Evolutionary conservation across 2,113 vertebrate species (phyloP), one percentile per base, ranked within the genome.

Genomic region (Pyxicephalus adspersus): DNA sequence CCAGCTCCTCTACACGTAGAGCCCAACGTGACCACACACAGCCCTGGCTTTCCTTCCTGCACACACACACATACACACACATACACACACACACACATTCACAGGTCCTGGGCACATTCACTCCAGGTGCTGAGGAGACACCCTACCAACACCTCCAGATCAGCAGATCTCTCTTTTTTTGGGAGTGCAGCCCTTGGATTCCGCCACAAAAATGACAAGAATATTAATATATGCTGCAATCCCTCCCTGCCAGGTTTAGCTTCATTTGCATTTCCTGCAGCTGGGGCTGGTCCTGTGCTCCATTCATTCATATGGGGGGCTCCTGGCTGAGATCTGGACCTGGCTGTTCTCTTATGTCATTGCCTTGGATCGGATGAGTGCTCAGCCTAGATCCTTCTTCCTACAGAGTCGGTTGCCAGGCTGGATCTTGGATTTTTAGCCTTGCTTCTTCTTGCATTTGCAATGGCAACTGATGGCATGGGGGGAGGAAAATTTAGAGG

Each of bases 11-110:
- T 28, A 93, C 95, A 94, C 95, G 94, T 89, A 95, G 91, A 93
- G 94, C 93, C 87, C 94, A 95, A 95, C 94, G 93, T 95, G 95
- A 96, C 94, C 85, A 87, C 90, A 90, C 90, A 85, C 87, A 88
- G 85, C 89, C 38, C 38, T 45, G 38, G 80, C 84, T 83, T 65
- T 73, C 84, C 66, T 57, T 68, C 64, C 86, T 83, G 34, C 77
- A 26, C 81, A n/a, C 61, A 20, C 64, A 11, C 73, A 25, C 75
- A 38, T 64, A 20, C 63, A 9, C 19, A 73, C 45, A 72, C 66
- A 72, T 23, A 61, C 28, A 71, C 58, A 73, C 45, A 80, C 28
- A 80, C 76, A 78, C 51, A 57, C 58, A 60, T 72, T 58, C 61
- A 82, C 70, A 58, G 23, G 50, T 77, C 64, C 31, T 28, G 18